Evolutionary conservation across 1,140 invertebrate genomes (phyloP).

Genomic region (Uloborus diversus): DNA sequence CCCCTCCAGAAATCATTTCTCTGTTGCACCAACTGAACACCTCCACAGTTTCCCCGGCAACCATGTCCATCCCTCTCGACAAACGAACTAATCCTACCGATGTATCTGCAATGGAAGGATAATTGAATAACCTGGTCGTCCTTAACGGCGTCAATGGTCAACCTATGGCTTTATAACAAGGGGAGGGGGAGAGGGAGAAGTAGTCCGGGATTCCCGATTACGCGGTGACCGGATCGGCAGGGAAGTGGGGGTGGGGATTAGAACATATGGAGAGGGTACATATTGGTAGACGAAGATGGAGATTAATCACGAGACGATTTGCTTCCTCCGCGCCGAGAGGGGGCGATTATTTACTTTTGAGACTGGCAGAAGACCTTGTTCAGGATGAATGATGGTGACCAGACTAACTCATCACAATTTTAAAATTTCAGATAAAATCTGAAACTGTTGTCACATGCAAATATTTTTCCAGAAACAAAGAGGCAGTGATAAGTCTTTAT

Average conservation of each 20-base stretch:
- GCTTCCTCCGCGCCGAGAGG: not conserved
- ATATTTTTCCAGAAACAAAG: not conserved
- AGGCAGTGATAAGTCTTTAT: no score
- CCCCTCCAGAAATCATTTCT: not conserved
- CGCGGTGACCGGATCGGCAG: not conserved
- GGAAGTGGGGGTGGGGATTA: not conserved
- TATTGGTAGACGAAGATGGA: not conserved
- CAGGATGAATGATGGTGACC: not conserved
- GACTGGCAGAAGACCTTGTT: not conserved
- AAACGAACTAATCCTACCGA: not conserved
- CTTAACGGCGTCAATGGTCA: constrained; percentile 15
- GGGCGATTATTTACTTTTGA: not conserved
- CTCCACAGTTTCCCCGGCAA: not conserved
- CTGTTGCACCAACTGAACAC: not conserved
- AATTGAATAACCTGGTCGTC: constrained; percentile 39
- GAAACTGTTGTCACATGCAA: not conserved
- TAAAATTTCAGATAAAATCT: not conserved
- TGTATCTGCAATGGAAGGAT: constrained; percentile 13
- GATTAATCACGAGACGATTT: constrained; percentile 27
- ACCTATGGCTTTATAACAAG: not conserved
- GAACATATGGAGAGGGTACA: constrained; percentile 5
- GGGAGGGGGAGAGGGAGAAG: no score
- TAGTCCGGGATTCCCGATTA: not conserved
- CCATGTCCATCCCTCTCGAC: not conserved
- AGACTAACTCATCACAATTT: not conserved